Base-by-base conservation (phyloP, 2,113 vertebrate genomes). In the Eleginops maclovinus region DNA sequence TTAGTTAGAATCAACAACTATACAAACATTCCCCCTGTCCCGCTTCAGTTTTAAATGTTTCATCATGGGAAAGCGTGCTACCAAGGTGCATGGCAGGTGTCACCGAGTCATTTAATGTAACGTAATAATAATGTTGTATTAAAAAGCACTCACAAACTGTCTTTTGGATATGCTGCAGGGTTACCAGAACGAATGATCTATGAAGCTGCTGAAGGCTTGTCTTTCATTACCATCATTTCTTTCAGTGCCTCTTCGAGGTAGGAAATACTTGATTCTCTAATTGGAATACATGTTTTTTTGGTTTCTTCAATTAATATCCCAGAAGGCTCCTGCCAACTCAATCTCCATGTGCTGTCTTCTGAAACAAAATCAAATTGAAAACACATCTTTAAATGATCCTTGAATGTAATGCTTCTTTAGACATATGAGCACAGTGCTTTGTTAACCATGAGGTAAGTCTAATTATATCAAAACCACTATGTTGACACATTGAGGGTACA, bases 291-390 rank as follows among this genome's bases (percentile, higher is more conserved):
- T 11, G n/a, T 22, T 40, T n/a, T 36, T 47, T 36, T 24, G 59
- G 55, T 58, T 59, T 60, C 17, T 58, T 70, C 15, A 60, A 31
- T 72, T 59, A 79, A 54, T 36, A n/a, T 17, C 17, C 54, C 31
- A 22, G 19, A 58, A 53, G 11, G 44, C 9, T 46, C 47, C 15
- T 49, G 66, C 41, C 26, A 56, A 41, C 26, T 63, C 50, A 71
- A 40, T 78, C 9, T 50, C 22, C 4, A 51, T 54, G 47, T 26
- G 22, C 41, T 62, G 12, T 56, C 43, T 9, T 63, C 71, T 59
- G 54, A 74, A 68, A 50, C 49, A 11, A 68, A 75, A 61, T 54
- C 5, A 16, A 53, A 72, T 65, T 47, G 28, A 43, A 12, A 16
- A 36, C 31, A 63, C 22, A 28, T 54, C 41, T 65, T 43, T 15